A percentile compares a stretch with the other conserved stretches of the same genome.
Evolutionary conservation across 64 coral and sea anemone species (phyloP).

Genomic region (Platygyra sinensis): DNA sequence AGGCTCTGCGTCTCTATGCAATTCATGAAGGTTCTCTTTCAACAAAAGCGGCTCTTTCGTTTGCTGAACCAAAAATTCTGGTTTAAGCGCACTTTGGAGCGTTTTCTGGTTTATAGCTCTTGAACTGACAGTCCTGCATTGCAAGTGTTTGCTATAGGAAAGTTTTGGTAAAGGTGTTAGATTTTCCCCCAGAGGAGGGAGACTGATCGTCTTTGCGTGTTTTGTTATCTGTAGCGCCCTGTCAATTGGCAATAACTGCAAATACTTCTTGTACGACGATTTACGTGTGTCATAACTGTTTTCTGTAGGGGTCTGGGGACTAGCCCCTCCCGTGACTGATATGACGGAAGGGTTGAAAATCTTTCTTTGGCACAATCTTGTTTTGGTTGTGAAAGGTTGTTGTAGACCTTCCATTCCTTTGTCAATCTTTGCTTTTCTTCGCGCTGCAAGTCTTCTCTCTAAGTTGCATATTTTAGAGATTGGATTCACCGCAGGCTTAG

Average conservation of each 20-base stretch:
- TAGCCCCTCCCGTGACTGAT: background rate
- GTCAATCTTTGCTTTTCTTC: conserved; percentile 2
- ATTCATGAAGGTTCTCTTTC: too few relatives aligned
- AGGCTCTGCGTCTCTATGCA: too few relatives aligned
- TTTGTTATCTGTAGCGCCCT: background rate
- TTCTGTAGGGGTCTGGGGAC: background rate
- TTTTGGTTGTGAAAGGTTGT: background rate
- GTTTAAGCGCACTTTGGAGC: too few relatives aligned
- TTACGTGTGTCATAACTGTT: background rate
- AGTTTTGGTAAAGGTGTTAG: background rate
- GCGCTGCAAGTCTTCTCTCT: background rate
- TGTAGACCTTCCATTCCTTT: background rate
- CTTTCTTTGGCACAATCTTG: background rate
- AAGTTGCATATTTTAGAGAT: background rate
- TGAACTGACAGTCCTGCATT: too few relatives aligned
- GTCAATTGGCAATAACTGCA: background rate
- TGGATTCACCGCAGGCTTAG: background rate
- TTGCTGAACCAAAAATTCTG: too few relatives aligned
- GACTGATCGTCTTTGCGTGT: background rate
- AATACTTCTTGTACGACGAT: background rate
- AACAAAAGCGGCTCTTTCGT: too few relatives aligned
- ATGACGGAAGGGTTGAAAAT: background rate
- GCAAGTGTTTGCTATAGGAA: too few relatives aligned
- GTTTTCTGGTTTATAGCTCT: too few relatives aligned
- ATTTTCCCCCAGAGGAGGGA: background rate